Evolutionary conservation across 2,797 vertebrate genomes (phyloP).

Genomic region (Chelon labrosus): DNA sequence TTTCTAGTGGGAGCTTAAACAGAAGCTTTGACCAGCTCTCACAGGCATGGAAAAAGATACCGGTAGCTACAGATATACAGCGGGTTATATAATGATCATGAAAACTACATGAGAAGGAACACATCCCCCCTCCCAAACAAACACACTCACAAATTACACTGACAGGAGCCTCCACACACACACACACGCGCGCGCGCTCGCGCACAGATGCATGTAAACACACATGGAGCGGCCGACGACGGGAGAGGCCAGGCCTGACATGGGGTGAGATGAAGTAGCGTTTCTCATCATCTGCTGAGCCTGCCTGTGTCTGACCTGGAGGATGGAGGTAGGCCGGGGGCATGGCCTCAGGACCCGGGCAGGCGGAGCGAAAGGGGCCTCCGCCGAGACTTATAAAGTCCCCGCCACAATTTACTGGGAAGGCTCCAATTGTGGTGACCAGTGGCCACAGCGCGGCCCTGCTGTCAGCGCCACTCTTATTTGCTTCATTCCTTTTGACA

Average conservation of each 20-base stretch:
- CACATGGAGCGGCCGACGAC: conserved; percentile 12
- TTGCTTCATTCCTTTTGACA: conserved; percentile 78
- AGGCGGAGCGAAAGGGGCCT: conserved; percentile 44
- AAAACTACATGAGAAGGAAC: conserved; percentile 57
- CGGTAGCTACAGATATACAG: conserved; percentile 47
- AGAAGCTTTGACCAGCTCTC: conserved; percentile 64
- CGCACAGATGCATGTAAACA: conserved; percentile 22
- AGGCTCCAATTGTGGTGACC: conserved; percentile 66
- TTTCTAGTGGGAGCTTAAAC: conserved; percentile 74
- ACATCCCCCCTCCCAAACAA: conserved; percentile 16
- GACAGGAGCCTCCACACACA: conserved; percentile 35
- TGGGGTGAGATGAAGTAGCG: conserved; percentile 69
- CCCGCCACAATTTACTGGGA: conserved; percentile 66
- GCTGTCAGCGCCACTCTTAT: conserved; percentile 73
- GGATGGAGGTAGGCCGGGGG: conserved; percentile 67
- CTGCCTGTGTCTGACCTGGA: conserved; percentile 64
- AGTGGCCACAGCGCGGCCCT: conserved; percentile 43
- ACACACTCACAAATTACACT: conserved; percentile 44
- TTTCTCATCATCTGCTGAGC: conserved; percentile 72
- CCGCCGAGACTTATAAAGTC: conserved; percentile 72
- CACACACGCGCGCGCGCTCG: background rate
- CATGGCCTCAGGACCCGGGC: conserved; percentile 59
- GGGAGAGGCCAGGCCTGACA: conserved; percentile 60
- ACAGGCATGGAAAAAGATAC: conserved; percentile 50
- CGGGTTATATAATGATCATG: conserved; percentile 71